phyloP scores from a whole-genome alignment of 2,113 vertebrate genomes.

The Nyctibius bracteatus region DNA sequence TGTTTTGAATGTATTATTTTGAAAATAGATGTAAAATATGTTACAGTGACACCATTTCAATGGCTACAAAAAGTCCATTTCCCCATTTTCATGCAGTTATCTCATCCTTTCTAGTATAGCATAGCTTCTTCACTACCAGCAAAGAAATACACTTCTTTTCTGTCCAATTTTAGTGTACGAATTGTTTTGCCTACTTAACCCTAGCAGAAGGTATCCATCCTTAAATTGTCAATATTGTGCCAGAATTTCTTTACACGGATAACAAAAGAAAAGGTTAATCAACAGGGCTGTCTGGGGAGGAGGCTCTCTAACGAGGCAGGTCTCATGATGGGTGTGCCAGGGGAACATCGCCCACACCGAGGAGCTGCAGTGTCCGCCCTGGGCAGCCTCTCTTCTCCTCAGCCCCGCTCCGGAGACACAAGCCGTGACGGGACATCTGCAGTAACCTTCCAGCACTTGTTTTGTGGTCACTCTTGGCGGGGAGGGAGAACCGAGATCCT shows the following conservation, averaged over 20 bases:
- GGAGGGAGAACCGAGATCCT: neutral
- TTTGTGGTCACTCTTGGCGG: neutral
- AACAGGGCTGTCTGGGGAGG: neutral
- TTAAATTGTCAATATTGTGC: neutral
- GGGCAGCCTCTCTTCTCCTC: neutral
- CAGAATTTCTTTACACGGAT: neutral
- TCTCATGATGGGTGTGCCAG: neutral
- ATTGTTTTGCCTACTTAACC: neutral
- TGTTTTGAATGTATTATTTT: neutral
- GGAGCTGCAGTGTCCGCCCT: neutral
- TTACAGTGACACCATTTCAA: neutral
- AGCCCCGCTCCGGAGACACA: neutral
- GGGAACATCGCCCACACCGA: neutral
- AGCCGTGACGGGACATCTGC: neutral
- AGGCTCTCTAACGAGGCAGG: neutral
- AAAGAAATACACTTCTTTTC: neutral
- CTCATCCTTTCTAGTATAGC: neutral
- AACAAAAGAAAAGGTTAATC: neutral
- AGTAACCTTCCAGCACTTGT: neutral
- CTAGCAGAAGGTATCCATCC: neutral
- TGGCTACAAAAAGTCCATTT: neutral
- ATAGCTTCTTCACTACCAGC: neutral
- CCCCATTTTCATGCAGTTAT: neutral
- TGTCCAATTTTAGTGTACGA: rapidly evolving
- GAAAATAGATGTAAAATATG: neutral